phyloP scores from a whole-genome alignment of 2,888 invertebrate species.

The Opisthograptis luteolata region DNA sequence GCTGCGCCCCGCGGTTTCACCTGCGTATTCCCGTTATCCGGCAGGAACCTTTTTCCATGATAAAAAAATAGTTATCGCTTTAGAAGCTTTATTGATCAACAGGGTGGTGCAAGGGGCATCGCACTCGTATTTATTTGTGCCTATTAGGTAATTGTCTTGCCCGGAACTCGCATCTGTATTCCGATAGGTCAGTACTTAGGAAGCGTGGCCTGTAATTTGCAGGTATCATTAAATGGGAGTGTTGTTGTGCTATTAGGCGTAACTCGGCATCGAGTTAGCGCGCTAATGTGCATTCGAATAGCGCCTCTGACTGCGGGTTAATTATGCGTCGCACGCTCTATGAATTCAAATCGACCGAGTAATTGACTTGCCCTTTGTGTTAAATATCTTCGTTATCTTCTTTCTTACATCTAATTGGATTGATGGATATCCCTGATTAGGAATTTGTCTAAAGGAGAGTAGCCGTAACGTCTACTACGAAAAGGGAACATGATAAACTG shows the following conservation, averaged over 20 bases:
- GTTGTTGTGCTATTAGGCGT: conserved; percentile 70
- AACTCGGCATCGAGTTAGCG: conserved; percentile 76
- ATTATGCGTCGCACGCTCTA: conserved; percentile 73
- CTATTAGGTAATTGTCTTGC: conserved; percentile 5
- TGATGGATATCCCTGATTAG: too few relatives aligned
- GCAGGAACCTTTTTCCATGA: too few relatives aligned
- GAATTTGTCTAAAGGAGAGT: too few relatives aligned
- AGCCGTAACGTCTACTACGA: too few relatives aligned
- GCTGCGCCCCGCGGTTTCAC: too few relatives aligned
- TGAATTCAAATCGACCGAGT: conserved; percentile 70
- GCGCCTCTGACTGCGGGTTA: conserved; percentile 67
- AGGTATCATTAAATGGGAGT: conserved; percentile 48
- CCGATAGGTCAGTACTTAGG: conserved; percentile 18
- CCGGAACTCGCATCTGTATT: not conserved
- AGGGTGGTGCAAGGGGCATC: not conserved
- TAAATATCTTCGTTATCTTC: conserved; percentile 19
- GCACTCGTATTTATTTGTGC: not conserved
- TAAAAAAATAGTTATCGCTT: too few relatives aligned
- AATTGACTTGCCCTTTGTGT: conserved; percentile 48
- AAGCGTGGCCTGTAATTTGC: conserved; percentile 37
- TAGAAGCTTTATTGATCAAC: too few relatives aligned
- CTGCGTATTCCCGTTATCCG: too few relatives aligned
- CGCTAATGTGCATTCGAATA: conserved; percentile 78
- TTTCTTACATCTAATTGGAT: conserved; percentile 10
- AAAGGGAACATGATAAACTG: too few relatives aligned